Evolutionary conservation across 2,888 invertebrate species (phyloP), one percentile per base, ranked within the genome.

Genomic region (Copidosoma aretas): DNA sequence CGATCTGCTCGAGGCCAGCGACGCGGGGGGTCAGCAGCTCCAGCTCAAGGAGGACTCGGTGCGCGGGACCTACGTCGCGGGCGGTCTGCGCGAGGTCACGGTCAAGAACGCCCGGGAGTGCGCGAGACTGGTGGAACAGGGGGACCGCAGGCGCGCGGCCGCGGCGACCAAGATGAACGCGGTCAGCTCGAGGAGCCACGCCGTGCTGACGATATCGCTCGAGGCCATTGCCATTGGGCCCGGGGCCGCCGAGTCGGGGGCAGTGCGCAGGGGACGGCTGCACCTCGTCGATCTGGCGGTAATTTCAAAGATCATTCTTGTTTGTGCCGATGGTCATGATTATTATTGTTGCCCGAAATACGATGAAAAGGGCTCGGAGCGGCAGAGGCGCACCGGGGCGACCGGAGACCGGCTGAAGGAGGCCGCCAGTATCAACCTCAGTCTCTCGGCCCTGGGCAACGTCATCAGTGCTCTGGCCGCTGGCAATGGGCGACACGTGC

Each of bases 111-210:
- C 92, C 0, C 78, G 84, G 0, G 93, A 95, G 77, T 95, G 95
- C 79, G 90, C 92, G 73, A 85, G 87, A 24, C 86, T 94, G 64
- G 89, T 95, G 84, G 88, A 88, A 54, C 84, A 88, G 63, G 95
- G 95, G 0, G 92, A 93, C 84, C 89, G 89, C 75, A 92, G 93
- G 81, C 86, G 95, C 43, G 89, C 93, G 19, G 91, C 91, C 0
- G 95, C 94, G 0, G 90, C 94, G 0, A 96, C 95, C 0, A 86
- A 93, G 60, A 95, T 95, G 95, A 95, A 95, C 81, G 91, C 93
- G 1, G 92, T 91, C 69, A 91, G 91, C 64, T 95, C 94, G 0
- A 86, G 95, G 64, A 93, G 93, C 62, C 95, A 95, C 82, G 93
- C 94, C 19, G 95, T 95, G 71, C 93, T 96, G 81, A 93, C 93